phyloP scores from a whole-genome alignment of 2,113 vertebrate species.

The Sterna hirundo region DNA sequence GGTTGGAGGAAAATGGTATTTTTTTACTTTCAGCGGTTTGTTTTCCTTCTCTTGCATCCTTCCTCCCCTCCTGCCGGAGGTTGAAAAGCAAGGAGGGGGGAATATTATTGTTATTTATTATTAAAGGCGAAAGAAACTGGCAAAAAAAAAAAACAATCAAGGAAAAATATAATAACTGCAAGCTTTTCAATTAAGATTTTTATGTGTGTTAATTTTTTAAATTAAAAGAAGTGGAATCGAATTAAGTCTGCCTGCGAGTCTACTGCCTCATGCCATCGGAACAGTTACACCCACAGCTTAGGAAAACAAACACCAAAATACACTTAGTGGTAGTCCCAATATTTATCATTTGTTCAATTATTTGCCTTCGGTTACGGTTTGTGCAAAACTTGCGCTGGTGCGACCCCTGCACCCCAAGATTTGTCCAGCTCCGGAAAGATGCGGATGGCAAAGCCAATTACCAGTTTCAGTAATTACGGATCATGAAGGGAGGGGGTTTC shows the following conservation, averaged over 20 bases:
- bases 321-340: fast-evolving
- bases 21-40: not conserved
- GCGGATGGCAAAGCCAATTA: not conserved
- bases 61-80: not conserved
- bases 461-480: fast-evolving
- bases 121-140: not conserved
- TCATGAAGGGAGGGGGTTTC: fast-evolving
- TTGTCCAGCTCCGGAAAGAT: not conserved
- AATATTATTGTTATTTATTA: not conserved
- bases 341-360: fast-evolving
- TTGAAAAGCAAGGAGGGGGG: not conserved
- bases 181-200: not conserved
- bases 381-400: too few species aligned
- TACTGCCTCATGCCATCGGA: not conserved
- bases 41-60: not conserved
- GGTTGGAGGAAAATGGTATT: not conserved
- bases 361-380: not conserved
- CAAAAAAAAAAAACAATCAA: not conserved
- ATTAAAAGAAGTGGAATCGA: not conserved
- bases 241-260: not conserved
- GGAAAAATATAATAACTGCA: fast-evolving
- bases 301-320: not conserved
- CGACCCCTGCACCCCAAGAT: fast-evolving
- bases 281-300: not conserved
- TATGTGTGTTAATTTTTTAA: not conserved